Evolutionary conservation across 2,113 vertebrate species (phyloP), one percentile per base, ranked within the genome.

Genomic region (Dryoscopus gambensis): DNA sequence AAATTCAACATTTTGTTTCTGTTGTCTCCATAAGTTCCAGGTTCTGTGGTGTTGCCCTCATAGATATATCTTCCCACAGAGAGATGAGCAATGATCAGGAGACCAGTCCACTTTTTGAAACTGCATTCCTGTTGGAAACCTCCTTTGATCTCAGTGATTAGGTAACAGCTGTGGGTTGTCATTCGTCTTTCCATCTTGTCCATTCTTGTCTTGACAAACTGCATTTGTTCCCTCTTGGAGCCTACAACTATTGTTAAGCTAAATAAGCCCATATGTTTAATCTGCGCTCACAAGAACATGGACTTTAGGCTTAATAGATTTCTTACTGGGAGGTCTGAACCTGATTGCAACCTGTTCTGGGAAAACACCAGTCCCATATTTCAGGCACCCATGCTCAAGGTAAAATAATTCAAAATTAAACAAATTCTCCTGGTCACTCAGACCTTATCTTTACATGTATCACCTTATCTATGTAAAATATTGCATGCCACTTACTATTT

Each of bases 41-140:
- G 7, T 11, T 67, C 30, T 35, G n/a, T 5, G 3, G 5, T 46
- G 9, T 49, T 59, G 21, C 25, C 33, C 10, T 68, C 0, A 0
- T 19, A 64, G 31, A 25, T 57, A 2, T 2, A n/a, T 13, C 7
- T 37, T 78, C 49, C 60, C 27, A 52, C 16, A 57, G 31, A 68
- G 6, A 76, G 15, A 28, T 73, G 9, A 83, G 23, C 18, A 9
- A 9, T 1, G 1, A 10, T 16, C 6, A 6, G 42, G 56, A 68
- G 13, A 49, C 19, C 19, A 65, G 18, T 50, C 40, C 77, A 55
- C 20, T 84, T 87, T 81, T 78, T 85, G 28, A 15, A 84, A 4
- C 17, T 56, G 24, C 42, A 37, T 21, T 92, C 15, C 46, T 73
- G 5, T 50, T 88, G 67, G 24, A 78, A 82, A 71, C 11, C 6